A percentile compares a stretch with the other conserved stretches of the same genome.
Evolutionary conservation across 2,113 vertebrate genomes (phyloP).

Genomic region (Maccullochella peelii): DNA sequence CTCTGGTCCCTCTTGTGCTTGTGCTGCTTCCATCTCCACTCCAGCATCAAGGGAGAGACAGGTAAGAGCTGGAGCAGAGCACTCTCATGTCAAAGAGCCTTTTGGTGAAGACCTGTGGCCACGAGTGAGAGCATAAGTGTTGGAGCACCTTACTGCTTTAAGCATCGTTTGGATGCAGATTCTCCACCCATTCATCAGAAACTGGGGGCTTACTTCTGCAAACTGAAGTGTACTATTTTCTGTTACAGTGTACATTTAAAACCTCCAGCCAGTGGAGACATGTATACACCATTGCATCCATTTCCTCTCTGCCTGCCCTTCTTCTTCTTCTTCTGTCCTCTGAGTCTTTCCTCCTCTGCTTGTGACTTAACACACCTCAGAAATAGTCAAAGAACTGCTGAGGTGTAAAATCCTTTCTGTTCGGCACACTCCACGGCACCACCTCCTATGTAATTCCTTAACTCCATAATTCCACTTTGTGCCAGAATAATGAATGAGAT

Average conservation of each 20-base stretch:
- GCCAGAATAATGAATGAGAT: constrained; percentile 92
- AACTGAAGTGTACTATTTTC: constrained; percentile 50
- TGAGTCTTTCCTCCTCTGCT: constrained; percentile 78
- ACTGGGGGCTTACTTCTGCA: constrained; percentile 80
- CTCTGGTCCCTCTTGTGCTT: constrained; percentile 73
- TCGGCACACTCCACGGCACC: constrained; percentile 77
- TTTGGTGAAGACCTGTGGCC: constrained; percentile 64
- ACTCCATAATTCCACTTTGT: constrained; percentile 85
- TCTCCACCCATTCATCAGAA: constrained; percentile 89
- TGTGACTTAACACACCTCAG: constrained; percentile 85
- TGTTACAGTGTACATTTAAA: constrained; percentile 56
- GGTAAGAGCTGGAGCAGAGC: constrained; percentile 75
- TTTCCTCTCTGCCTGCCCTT: constrained; percentile 41
- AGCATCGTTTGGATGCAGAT: constrained; percentile 94
- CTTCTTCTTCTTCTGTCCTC: constrained; percentile 81
- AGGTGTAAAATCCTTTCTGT: constrained; percentile 94
- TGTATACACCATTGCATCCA: constrained; percentile 20
- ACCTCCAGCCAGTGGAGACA: constrained; percentile 14
- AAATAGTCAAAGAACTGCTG: constrained; percentile 91
- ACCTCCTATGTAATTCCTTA: constrained; percentile 86
- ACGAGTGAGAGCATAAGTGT: constrained; percentile 64
- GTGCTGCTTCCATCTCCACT: constrained; percentile 71
- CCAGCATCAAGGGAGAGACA: constrained; percentile 73
- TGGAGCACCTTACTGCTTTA: constrained; percentile 81
- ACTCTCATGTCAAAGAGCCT: constrained; percentile 86